Evolutionary conservation across 1,140 invertebrate species (phyloP).

Genomic region (Drosophila nigrodunni): DNA sequence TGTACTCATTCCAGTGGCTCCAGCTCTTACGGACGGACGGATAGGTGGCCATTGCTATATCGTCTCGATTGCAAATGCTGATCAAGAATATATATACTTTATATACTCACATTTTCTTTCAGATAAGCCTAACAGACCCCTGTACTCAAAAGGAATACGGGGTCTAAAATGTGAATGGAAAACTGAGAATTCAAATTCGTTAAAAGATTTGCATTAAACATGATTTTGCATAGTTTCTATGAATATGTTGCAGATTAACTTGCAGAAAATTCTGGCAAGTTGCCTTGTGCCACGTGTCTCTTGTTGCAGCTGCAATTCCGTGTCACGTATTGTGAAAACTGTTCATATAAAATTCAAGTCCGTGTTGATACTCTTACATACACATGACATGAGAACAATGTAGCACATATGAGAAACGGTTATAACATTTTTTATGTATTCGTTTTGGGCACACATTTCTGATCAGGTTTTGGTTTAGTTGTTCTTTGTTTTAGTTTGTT

Average conservation of each 20-base stretch:
- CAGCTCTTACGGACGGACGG: too few species aligned
- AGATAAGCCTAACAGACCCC: too few species aligned
- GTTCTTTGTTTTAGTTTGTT: neutral
- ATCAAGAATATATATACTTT: too few species aligned
- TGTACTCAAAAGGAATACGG: too few species aligned
- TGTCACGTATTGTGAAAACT: slow-evolving; percentile 48
- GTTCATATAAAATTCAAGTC: slow-evolving; percentile 34
- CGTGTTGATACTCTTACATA: slow-evolving; percentile 43
- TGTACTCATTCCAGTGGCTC: too few species aligned
- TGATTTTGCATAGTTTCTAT: too few species aligned
- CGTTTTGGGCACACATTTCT: slow-evolving; percentile 1
- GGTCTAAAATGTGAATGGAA: too few species aligned
- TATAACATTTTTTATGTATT: slow-evolving; percentile 66
- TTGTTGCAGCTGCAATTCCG: slow-evolving; percentile 18
- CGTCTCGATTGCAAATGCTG: too few species aligned
- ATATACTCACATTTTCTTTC: too few species aligned
- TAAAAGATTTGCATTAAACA: neutral
- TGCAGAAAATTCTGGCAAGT: neutral
- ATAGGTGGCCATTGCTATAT: too few species aligned
- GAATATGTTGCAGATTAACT: slow-evolving; percentile 6
- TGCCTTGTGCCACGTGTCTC: neutral
- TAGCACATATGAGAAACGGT: slow-evolving; percentile 72
- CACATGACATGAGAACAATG: slow-evolving; percentile 56
- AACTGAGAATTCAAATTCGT: neutral
- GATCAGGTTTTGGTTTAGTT: too few species aligned